These are phyloP conservation scores for Molanna angustata DNA, from an alignment of 2,888 invertebrate species.

Conservation along the genomic window DNA sequence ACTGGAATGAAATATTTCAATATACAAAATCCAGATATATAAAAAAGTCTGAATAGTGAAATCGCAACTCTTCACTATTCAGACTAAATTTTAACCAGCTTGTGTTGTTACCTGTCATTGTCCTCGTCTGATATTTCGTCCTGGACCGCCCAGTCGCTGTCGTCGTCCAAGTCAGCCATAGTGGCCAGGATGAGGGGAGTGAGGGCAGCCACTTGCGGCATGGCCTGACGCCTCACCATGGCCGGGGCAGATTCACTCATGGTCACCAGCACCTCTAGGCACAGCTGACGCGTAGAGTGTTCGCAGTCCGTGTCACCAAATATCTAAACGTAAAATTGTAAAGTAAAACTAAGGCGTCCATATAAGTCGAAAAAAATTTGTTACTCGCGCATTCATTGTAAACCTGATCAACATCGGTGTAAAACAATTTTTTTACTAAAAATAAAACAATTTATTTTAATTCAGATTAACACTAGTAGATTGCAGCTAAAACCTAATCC, in stretches of 20 bases:
- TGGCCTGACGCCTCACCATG: slow-evolving; percentile 91
- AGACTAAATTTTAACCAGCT: too few species aligned
- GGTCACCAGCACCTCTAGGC: slow-evolving; percentile 82
- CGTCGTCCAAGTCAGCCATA: slow-evolving; percentile 94
- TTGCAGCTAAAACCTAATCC: too few species aligned
- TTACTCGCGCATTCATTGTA: too few species aligned
- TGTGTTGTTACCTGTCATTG: slow-evolving; percentile 71
- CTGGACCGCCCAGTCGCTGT: slow-evolving; percentile 81
- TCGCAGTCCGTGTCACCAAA: slow-evolving; percentile 68
- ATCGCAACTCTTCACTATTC: too few species aligned
- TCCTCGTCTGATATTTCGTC: slow-evolving; percentile 92
- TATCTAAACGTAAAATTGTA: slow-evolving; percentile 52
- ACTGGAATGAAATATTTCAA: too few species aligned
- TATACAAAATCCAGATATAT: neutral
- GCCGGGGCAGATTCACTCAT: slow-evolving; percentile 93
- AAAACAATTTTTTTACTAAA: too few species aligned
- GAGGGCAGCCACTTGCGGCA: slow-evolving; percentile 74
- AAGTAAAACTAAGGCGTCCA: too few species aligned
- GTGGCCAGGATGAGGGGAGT: slow-evolving; percentile 87
- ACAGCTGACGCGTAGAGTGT: slow-evolving; percentile 85
- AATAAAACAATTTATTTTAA: too few species aligned
- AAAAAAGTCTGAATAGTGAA: neutral
- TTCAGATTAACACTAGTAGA: too few species aligned
- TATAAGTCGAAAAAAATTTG: too few species aligned
- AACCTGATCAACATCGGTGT: too few species aligned